Conservation (phyloP, 1,140 invertebrate species). For the Potamilus streckersoni region DNA sequence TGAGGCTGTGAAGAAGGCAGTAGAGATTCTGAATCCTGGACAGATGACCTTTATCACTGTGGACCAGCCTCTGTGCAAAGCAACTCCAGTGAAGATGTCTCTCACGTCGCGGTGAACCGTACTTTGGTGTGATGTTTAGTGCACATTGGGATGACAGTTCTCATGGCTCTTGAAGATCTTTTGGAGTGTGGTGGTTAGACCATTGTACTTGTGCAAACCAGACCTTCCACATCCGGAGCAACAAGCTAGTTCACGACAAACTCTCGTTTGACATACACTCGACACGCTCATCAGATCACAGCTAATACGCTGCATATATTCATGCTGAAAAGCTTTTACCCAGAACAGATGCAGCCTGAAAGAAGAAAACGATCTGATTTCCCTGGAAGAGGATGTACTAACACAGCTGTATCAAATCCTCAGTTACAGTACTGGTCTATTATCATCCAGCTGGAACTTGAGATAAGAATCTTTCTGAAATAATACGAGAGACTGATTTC, state of each 20-base stretch:
- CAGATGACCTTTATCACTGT: constrained; percentile 32
- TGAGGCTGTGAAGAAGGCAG: constrained; percentile 21
- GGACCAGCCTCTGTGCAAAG: constrained; percentile 39
- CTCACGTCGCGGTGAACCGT: constrained; percentile 41
- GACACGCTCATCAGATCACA: constrained; percentile 24
- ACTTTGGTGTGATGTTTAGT: constrained; percentile 37
- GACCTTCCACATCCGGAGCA: constrained; percentile 28
- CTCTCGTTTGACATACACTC: constrained; percentile 11
- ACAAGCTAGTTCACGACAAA: constrained; percentile 34
- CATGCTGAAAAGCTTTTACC: neutral
- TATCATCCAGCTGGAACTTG: constrained; percentile 17
- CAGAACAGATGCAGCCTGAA: neutral
- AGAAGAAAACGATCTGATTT: neutral
- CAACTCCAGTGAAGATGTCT: constrained; percentile 45
- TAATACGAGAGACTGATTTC: constrained; percentile 14
- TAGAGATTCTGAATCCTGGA: constrained; percentile 30
- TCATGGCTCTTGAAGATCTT: constrained; percentile 41
- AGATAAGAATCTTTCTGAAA: constrained; percentile 13
- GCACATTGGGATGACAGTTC: constrained; percentile 29
- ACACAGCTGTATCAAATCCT: neutral
- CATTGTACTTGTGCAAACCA: constrained; percentile 28
- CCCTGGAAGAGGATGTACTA: constrained; percentile 10
- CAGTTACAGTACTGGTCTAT: constrained; percentile 20
- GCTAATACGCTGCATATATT: constrained; percentile 5
- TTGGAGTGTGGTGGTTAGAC: constrained; percentile 45